Percentiles rank a stretch among this genome's conserved stretches.
phyloP scores from a whole-genome alignment of 2,113 vertebrate genomes.

The Columba janthina region DNA sequence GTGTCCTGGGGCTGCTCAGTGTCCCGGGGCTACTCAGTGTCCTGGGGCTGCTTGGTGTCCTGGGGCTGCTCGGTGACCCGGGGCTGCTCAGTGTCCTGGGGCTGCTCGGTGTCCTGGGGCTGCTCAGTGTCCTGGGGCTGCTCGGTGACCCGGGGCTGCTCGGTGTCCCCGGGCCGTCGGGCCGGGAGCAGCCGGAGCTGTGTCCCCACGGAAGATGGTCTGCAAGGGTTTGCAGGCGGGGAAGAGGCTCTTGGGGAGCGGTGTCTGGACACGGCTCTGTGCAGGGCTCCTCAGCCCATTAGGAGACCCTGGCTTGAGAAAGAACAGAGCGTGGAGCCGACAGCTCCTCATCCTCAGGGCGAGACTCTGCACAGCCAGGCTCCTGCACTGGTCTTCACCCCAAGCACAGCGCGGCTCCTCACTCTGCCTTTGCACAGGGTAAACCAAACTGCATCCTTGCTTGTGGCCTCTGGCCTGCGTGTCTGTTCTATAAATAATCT shows the following conservation, averaged over 20 bases:
- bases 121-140: no score
- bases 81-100: no score
- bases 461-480: background rate
- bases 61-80: no score
- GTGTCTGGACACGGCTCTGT: no score
- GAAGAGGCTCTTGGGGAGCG: fast-evolving
- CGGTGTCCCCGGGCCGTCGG: no score
- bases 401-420: background rate
- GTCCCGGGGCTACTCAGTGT: no score
- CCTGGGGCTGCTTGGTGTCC: no score
- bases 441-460: fast-evolving
- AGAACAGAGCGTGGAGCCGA: background rate
- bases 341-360: background rate
- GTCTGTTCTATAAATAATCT: background rate
- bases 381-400: background rate
- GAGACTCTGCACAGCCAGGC: background rate
- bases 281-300: background rate
- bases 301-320: background rate
- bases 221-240: background rate
- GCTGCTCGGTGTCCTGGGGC: no score
- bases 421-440: fast-evolving
- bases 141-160: no score
- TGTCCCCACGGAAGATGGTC: background rate
- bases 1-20: no score
- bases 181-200: no score